A percentile compares a stretch with the other conserved stretches of the same genome.
Conservation (phyloP, 2,113 vertebrate species). For the Brachypteracias leptosomus region DNA sequence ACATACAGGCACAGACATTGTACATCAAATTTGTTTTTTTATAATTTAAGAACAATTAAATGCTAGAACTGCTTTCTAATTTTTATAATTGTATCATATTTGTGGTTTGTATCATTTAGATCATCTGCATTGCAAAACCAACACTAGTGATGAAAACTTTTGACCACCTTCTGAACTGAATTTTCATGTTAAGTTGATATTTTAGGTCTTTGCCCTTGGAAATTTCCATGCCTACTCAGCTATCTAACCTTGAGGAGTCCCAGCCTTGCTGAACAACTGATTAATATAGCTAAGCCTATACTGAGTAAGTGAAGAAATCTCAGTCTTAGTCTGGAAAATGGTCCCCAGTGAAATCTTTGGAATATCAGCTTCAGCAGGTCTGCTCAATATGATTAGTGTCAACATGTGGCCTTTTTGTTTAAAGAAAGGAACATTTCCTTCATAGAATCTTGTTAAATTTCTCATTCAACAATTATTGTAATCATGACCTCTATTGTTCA, state of each 20-base stretch:
- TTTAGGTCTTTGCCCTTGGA: background rate
- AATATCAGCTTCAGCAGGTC: constrained; percentile 43
- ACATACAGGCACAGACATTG: background rate
- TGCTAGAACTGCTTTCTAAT: background rate
- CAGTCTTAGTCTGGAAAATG: constrained; percentile 12
- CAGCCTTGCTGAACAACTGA: background rate
- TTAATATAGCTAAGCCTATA: background rate
- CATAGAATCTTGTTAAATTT: constrained; percentile 40
- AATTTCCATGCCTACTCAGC: background rate
- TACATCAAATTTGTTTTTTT: background rate
- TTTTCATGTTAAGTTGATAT: background rate
- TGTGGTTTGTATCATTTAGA: background rate
- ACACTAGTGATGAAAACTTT: background rate
- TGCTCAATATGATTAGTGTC: constrained; percentile 42
- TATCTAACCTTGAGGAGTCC: background rate
- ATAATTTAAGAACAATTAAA: background rate
- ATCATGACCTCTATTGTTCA: constrained; percentile 56
- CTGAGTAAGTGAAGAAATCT: background rate
- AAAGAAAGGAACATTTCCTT: constrained; percentile 27
- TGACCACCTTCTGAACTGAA: background rate
- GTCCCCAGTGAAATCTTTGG: constrained; percentile 46
- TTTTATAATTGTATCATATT: background rate
- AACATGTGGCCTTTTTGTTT: constrained; percentile 55
- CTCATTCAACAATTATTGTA: constrained; percentile 56
- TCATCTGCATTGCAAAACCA: background rate